These are phyloP conservation scores for Phrynosoma blainvillii DNA, from an alignment of 2,113 vertebrate species.

Conservation along the genomic window DNA sequence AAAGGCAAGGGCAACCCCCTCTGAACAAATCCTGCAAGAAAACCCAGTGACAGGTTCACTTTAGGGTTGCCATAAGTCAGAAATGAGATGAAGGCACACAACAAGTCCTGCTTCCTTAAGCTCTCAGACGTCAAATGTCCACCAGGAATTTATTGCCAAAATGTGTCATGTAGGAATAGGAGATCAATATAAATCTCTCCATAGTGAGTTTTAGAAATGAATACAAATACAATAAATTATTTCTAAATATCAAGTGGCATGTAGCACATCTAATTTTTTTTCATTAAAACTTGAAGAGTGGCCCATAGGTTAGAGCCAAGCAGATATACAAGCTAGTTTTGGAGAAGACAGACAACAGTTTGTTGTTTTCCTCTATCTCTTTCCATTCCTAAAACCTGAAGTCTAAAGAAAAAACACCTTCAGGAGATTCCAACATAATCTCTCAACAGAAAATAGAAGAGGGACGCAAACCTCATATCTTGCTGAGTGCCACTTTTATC, in stretches of 20 bases:
- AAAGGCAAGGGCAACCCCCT: too few relatives aligned
- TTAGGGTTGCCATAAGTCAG: too few relatives aligned
- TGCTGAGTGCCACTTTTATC: neutral
- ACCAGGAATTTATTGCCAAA: neutral
- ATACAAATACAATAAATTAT: neutral
- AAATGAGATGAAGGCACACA: too few relatives aligned
- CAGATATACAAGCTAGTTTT: neutral
- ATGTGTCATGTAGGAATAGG: neutral
- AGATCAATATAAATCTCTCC: neutral
- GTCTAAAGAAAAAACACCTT: neutral
- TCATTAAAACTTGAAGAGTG: neutral
- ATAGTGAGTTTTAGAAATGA: neutral
- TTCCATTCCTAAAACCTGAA: neutral
- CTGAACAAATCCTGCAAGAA: too few relatives aligned
- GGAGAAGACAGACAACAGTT: neutral
- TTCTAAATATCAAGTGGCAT: neutral
- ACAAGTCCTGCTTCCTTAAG: neutral
- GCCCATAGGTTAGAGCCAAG: too few relatives aligned
- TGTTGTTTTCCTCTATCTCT: neutral
- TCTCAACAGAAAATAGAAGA: neutral
- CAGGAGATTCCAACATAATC: neutral
- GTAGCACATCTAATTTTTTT: neutral
- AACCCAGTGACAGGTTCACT: too few relatives aligned
- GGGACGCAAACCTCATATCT: neutral
- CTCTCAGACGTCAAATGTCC: neutral